phyloP scores from a whole-genome alignment of 2,797 vertebrate genomes.

The Mus caroli region DNA sequence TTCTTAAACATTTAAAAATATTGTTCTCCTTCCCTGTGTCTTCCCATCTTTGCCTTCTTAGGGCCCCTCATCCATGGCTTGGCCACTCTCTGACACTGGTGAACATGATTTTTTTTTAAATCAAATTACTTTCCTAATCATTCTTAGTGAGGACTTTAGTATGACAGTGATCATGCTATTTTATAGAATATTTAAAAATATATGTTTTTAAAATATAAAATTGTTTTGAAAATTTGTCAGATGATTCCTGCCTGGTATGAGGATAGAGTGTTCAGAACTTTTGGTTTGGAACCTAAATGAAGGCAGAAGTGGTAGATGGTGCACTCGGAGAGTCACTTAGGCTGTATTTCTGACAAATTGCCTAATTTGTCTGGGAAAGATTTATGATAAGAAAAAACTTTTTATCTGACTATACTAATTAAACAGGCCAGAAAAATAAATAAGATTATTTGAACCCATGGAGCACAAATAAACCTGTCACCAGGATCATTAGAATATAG shows the following conservation, averaged over 20 bases:
- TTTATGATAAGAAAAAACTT: constrained; percentile 4
- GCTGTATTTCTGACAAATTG: background rate
- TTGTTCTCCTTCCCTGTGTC: background rate
- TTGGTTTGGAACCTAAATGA: background rate
- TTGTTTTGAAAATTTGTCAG: constrained; percentile 39
- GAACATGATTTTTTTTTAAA: background rate
- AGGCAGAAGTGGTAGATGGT: background rate
- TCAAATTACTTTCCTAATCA: constrained; percentile 3
- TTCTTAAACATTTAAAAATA: background rate
- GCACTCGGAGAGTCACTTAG: background rate
- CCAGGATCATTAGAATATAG: constrained; percentile 4
- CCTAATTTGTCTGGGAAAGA: background rate
- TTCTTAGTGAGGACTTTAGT: background rate
- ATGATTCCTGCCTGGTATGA: background rate
- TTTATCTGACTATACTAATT: background rate
- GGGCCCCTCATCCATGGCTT: background rate
- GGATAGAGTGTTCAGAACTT: constrained; percentile 17
- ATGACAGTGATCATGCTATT: background rate
- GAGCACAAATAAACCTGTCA: background rate
- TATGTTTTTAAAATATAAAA: constrained; percentile 15
- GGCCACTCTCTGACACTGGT: background rate
- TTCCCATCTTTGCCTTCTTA: background rate
- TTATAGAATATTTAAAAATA: constrained; percentile 24
- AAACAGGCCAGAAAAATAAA: background rate
- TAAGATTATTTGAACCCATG: background rate